Conservation (phyloP, 2,888 invertebrate species). For the Arctia plantaginis region DNA sequence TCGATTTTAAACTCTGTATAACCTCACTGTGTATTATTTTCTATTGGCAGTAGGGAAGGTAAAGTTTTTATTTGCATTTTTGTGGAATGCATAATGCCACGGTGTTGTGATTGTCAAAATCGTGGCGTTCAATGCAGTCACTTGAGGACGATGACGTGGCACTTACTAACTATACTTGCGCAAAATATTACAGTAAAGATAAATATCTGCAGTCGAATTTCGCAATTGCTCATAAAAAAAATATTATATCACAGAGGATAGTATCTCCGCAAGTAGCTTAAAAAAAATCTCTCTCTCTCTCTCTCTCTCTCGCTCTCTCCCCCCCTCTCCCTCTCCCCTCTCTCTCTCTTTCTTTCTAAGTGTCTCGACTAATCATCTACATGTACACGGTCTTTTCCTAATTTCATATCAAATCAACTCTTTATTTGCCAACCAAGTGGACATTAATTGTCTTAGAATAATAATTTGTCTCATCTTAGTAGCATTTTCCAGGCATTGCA, state of each 20-base stretch:
- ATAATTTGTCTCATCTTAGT: too few relatives aligned
- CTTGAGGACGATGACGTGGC: conserved; percentile 46
- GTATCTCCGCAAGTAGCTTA: too few relatives aligned
- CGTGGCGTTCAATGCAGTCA: conserved; percentile 38
- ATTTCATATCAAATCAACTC: too few relatives aligned
- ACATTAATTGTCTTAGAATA: too few relatives aligned
- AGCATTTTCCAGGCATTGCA: too few relatives aligned
- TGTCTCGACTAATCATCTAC: too few relatives aligned
- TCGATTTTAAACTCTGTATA: conserved; percentile 32
- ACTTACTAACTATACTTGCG: conserved; percentile 34
- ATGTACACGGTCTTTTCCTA: too few relatives aligned
- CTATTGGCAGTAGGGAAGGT: neutral
- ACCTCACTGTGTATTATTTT: conserved; percentile 5
- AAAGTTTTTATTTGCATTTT: conserved; percentile 47
- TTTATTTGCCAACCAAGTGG: too few relatives aligned
- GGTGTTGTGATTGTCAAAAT: conserved; percentile 59
- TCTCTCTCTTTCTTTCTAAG: too few relatives aligned
- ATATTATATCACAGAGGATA: neutral
- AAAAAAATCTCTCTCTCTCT: too few relatives aligned
- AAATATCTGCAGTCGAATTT: conserved; percentile 16
- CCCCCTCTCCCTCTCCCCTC: too few relatives aligned
- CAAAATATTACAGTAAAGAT: conserved; percentile 16
- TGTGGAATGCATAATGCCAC: conserved; percentile 40
- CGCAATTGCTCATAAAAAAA: neutral
- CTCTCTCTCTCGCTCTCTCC: too few relatives aligned